These are phyloP conservation scores for Morpho achilles DNA, from an alignment of 2,888 invertebrate genomes.

Conservation along the genomic window DNA sequence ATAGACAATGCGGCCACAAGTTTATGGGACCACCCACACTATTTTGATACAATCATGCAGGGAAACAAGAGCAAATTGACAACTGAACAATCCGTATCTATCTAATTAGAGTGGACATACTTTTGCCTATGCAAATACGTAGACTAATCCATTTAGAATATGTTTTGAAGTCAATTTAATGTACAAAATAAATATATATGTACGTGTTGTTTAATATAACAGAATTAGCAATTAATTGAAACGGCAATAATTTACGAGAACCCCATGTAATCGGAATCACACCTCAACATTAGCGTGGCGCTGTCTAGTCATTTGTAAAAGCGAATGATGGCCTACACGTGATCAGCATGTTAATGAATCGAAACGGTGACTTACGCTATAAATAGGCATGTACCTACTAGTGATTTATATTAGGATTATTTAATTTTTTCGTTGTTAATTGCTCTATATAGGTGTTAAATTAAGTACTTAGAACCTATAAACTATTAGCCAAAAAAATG, in stretches of 20 bases:
- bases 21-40: conserved; percentile 75
- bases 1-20: conserved; percentile 71
- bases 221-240: conserved; percentile 11
- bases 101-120: conserved; percentile 1
- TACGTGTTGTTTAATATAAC: no score
- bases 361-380: conserved; percentile 36
- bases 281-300: conserved; percentile 40
- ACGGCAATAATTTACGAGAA: conserved; percentile 19
- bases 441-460: no score
- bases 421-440: neutral
- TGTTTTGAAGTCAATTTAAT: neutral
- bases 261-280: conserved; percentile 36
- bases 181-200: neutral
- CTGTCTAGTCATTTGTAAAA: conserved; percentile 43
- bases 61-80: conserved; percentile 24
- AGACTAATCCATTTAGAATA: no score
- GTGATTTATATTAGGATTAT: conserved; percentile 7
- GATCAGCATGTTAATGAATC: conserved; percentile 46
- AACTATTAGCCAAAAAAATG: no score
- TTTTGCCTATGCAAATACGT: neutral
- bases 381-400: conserved; percentile 22
- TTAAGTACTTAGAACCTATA: no score
- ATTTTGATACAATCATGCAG: conserved; percentile 40
- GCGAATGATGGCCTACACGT: conserved; percentile 43
- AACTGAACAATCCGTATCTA: conserved; percentile 12